Percentiles rank a stretch among this genome's conserved stretches.
phyloP scores from a whole-genome alignment of 2,888 invertebrate genomes.

The Fragum whitleyi region DNA sequence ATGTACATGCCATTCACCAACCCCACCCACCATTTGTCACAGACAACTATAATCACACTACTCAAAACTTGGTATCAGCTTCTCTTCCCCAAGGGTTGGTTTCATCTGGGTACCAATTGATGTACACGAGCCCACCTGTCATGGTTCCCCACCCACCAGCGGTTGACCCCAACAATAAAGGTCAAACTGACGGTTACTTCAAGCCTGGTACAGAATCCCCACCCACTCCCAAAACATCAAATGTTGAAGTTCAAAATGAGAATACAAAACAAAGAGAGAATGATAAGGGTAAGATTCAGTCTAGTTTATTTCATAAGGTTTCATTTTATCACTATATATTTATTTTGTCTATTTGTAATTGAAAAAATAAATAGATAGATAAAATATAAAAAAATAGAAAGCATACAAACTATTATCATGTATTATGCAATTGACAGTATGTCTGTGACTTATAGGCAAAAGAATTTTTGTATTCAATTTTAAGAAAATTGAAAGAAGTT shows the following conservation, averaged over 20 bases:
- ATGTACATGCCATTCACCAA: background rate
- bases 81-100: background rate
- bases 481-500: too few relatives aligned
- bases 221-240: slow-evolving; percentile 45
- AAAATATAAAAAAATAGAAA: too few relatives aligned
- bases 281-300: slow-evolving; percentile 52
- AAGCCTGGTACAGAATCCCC: background rate
- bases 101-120: background rate
- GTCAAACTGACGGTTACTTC: background rate
- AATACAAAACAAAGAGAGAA: slow-evolving; percentile 24
- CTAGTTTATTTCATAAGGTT: too few relatives aligned
- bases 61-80: background rate
- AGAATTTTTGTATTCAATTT: too few relatives aligned
- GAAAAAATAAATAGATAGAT: too few relatives aligned
- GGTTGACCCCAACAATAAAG: background rate
- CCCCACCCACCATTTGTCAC: background rate
- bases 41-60: background rate
- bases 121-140: background rate
- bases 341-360: too few relatives aligned
- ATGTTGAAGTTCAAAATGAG: slow-evolving; percentile 50
- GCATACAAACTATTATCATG: too few relatives aligned
- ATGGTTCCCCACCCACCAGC: slow-evolving; percentile 11
- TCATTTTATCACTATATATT: too few relatives aligned
- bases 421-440: too few relatives aligned
- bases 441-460: too few relatives aligned